These are phyloP conservation scores for Columba janthina DNA, from an alignment of 2,113 vertebrate species.

Conservation along the genomic window DNA sequence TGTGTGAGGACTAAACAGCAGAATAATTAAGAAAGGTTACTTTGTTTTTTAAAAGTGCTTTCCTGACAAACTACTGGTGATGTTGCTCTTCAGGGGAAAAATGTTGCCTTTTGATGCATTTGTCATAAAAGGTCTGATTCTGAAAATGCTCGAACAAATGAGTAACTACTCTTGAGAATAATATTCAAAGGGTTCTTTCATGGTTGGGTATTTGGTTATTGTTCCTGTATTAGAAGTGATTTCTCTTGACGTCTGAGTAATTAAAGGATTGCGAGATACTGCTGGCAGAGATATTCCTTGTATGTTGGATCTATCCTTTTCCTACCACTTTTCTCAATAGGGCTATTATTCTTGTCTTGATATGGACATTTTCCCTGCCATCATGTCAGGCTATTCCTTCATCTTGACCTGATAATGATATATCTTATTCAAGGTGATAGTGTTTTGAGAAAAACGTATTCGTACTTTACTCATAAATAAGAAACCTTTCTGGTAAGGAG, in stretches of 20 bases:
- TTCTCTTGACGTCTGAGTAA: not conserved
- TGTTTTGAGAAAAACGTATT: not conserved
- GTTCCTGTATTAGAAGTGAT: not conserved
- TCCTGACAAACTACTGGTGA: not conserved
- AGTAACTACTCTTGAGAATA: not conserved
- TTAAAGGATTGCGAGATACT: not conserved
- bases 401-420: not conserved
- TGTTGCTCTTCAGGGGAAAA: not conserved
- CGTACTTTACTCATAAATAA: not conserved
- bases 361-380: not conserved
- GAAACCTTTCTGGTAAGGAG: not conserved
- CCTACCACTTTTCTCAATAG: not conserved
- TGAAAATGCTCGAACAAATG: not conserved
- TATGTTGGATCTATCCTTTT: not conserved
- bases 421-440: not conserved
- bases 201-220: not conserved
- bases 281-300: not conserved
- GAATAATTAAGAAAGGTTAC: not conserved
- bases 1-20: not conserved
- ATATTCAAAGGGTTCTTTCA: not conserved
- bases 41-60: not conserved
- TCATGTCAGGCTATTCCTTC: slow-evolving; percentile 14
- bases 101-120: not conserved
- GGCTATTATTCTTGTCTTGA: not conserved
- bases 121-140: not conserved